phyloP scores from a whole-genome alignment of 2,113 vertebrate species.

The Xyliphius kryptos region DNA sequence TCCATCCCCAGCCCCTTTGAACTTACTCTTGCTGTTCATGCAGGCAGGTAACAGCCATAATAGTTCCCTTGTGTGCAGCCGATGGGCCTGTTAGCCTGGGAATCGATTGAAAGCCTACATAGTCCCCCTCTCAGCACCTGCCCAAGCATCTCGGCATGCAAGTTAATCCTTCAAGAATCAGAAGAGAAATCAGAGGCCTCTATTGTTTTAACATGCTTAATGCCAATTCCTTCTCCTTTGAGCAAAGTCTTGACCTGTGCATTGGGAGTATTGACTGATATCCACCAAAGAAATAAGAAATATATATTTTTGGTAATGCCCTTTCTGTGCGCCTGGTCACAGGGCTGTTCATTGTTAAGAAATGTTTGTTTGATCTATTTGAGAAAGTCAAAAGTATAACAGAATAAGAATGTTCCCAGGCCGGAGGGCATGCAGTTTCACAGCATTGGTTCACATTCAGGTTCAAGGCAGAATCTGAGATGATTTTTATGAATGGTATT shows the following conservation, averaged over 20 bases:
- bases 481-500: no score
- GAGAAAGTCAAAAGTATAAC: conserved; percentile 36
- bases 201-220: conserved; percentile 46
- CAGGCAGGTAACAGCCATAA: conserved; percentile 51
- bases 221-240: conserved; percentile 44
- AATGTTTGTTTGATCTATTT: conserved; percentile 38
- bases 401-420: conserved; percentile 17
- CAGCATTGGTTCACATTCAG: neutral
- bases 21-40: conserved; percentile 30
- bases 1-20: conserved; percentile 38
- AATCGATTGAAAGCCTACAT: conserved; percentile 47
- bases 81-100: conserved; percentile 50
- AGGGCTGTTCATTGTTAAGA: conserved; percentile 38
- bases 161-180: conserved; percentile 58
- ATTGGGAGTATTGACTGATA: conserved; percentile 61
- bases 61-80: conserved; percentile 50
- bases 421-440: conserved; percentile 5
- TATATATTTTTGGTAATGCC: conserved; percentile 52
- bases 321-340: conserved; percentile 23
- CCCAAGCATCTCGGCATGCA: conserved; percentile 54
- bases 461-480: conserved; percentile 1
- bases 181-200: conserved; percentile 43
- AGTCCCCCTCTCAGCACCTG: conserved; percentile 34
- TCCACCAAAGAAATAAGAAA: conserved; percentile 34
- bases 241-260: conserved; percentile 43